phyloP scores from a whole-genome alignment of 2,113 vertebrate species.

The Oncorhynchus kisutch region DNA sequence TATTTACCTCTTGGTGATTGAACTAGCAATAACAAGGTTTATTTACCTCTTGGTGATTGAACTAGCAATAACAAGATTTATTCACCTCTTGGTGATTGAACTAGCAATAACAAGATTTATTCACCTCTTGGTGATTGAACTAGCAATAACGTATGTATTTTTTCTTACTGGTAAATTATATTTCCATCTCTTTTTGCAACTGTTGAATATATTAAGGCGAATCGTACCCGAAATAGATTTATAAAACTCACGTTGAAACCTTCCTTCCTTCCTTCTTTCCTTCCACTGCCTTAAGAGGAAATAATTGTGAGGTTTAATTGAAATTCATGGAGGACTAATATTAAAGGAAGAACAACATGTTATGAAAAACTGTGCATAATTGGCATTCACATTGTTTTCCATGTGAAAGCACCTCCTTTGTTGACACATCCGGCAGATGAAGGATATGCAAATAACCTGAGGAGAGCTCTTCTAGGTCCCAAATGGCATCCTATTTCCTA shows the following conservation, averaged over 20 bases:
- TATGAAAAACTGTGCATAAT: constrained; percentile 55
- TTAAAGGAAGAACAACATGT: constrained; percentile 46
- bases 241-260: constrained; percentile 8
- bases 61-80: no score
- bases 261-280: constrained; percentile 3
- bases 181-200: no score
- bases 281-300: constrained; percentile 30
- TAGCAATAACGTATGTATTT: no score
- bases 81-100: no score
- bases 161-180: no score
- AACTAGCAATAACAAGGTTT: no score
- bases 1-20: no score
- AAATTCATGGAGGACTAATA: constrained; percentile 40
- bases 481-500: no score
- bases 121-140: no score
- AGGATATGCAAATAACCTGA: constrained; percentile 87
- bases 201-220: constrained; percentile 11
- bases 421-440: constrained; percentile 86
- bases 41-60: no score
- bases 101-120: no score
- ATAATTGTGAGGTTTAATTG: constrained; percentile 38
- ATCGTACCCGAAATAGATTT: no score
- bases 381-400: constrained; percentile 74
- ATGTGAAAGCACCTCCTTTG: constrained; percentile 81
- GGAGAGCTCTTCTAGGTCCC: constrained; percentile 56